These are phyloP conservation scores for Ellobius talpinus DNA, from an alignment of 2,113 vertebrate genomes.

Conservation along the genomic window DNA sequence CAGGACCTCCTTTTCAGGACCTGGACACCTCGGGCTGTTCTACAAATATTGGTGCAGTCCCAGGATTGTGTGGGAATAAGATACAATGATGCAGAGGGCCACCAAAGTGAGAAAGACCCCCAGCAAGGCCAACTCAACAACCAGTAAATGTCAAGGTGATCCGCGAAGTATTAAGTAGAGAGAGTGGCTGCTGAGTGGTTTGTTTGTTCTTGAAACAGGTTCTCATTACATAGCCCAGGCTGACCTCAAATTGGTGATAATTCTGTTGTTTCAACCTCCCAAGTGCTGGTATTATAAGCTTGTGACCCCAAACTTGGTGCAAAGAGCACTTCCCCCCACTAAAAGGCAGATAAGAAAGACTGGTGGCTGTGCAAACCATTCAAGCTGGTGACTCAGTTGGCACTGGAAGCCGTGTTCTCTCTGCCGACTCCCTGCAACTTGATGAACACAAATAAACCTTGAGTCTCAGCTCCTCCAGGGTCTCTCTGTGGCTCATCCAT, in stretches of 20 bases:
- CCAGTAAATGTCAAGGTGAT: background rate
- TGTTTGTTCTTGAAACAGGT: background rate
- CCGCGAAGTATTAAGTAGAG: background rate
- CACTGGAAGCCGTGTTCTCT: background rate
- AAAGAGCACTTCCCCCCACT: background rate
- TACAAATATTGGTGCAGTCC: background rate
- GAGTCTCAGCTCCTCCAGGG: background rate
- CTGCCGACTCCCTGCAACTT: background rate
- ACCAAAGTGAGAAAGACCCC: background rate
- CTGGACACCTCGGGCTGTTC: background rate
- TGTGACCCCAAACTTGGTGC: background rate
- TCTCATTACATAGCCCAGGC: background rate
- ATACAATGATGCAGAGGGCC: background rate
- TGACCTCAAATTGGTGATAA: background rate
- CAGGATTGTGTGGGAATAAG: too few species aligned
- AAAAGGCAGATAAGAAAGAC: background rate
- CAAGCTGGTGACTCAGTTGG: background rate
- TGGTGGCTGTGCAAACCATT: background rate
- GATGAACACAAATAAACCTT: background rate
- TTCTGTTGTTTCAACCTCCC: background rate
- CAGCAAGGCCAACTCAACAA: background rate
- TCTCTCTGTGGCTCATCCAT: background rate
- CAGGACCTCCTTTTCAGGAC: background rate
- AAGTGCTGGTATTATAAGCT: background rate
- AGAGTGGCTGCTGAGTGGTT: background rate